Percentiles rank a stretch among this genome's conserved stretches.
Conservation (phyloP, 2,888 invertebrate species). For the Corbicula japonica region DNA sequence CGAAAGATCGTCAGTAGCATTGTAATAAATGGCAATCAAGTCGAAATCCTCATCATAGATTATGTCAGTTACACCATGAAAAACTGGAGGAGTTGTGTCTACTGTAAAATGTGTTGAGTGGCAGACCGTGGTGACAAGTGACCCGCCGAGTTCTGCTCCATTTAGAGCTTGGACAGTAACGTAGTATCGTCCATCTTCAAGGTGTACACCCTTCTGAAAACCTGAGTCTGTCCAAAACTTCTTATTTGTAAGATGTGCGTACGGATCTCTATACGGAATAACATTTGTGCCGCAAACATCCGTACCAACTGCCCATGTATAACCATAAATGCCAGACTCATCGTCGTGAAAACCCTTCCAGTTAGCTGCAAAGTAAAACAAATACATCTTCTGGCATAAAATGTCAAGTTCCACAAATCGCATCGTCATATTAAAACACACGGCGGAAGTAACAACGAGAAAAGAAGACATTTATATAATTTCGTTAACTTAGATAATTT, state of each 20-base stretch:
- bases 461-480: too few species aligned
- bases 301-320: conserved; percentile 73
- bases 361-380: conserved; percentile 65
- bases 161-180: conserved; percentile 74
- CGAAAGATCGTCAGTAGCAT: conserved; percentile 59
- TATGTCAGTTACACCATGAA: conserved; percentile 63
- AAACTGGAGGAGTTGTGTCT: conserved; percentile 70
- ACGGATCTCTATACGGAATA: conserved; percentile 65
- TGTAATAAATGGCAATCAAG: conserved; percentile 67
- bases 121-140: conserved; percentile 74
- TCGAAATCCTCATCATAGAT: conserved; percentile 74
- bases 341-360: conserved; percentile 75
- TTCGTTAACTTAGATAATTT: too few species aligned
- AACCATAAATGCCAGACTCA: conserved; percentile 74
- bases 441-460: too few species aligned
- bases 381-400: too few species aligned
- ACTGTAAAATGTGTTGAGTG: conserved; percentile 69
- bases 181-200: conserved; percentile 74
- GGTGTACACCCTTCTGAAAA: conserved; percentile 61
- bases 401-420: too few species aligned
- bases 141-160: conserved; percentile 67
- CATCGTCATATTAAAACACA: too few species aligned
- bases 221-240: conserved; percentile 74
- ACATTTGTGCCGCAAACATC: conserved; percentile 67
- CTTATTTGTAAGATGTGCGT: conserved; percentile 62